Conservation (phyloP, 2,113 vertebrate species). For the Recurvirostra avosetta region DNA sequence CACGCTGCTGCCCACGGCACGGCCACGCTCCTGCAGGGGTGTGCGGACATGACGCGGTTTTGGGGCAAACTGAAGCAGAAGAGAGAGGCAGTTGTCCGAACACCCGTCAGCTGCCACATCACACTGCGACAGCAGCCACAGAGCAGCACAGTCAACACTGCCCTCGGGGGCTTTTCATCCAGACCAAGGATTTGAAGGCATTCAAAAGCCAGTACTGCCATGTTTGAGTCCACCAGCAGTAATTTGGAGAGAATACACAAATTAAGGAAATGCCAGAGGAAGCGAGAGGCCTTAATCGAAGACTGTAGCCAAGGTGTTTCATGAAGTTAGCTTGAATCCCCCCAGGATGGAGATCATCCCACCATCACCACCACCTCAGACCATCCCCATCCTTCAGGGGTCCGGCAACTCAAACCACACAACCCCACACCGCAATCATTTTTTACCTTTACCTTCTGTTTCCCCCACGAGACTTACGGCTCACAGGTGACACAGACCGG, state of each 20-base stretch:
- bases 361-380: background rate
- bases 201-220: background rate
- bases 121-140: background rate
- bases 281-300: no score
- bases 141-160: rapidly evolving
- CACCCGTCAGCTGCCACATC: rapidly evolving
- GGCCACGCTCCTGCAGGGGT: rapidly evolving
- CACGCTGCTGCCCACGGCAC: rapidly evolving
- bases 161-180: background rate
- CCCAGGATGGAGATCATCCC: background rate
- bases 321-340: background rate
- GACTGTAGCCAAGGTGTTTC: background rate
- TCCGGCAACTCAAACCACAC: no score
- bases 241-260: background rate
- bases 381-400: background rate
- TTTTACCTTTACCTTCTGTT: background rate
- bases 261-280: no score
- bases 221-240: rapidly evolving
- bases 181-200: background rate
- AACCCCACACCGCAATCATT: background rate
- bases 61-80: background rate
- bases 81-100: background rate
- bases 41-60: rapidly evolving
- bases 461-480: background rate
- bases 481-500: background rate